These are phyloP conservation scores for Andrena cerasifolii DNA, from an alignment of 1,140 invertebrate species.

Conservation along the genomic window DNA sequence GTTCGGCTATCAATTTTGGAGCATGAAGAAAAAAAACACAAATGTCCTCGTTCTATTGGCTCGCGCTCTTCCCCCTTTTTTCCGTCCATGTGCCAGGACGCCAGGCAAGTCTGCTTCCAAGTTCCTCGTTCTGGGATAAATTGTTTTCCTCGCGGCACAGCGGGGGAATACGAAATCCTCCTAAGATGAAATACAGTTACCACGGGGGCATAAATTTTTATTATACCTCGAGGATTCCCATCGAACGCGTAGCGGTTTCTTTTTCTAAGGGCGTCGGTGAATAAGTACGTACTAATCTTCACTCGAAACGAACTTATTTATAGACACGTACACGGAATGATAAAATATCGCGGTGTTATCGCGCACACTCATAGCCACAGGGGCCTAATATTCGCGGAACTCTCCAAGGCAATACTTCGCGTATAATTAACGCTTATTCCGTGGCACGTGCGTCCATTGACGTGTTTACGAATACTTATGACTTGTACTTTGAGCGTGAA, in stretches of 20 bases:
- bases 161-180: slow-evolving; percentile 46
- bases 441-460: not conserved
- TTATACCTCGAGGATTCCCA: slow-evolving; percentile 15
- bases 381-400: not conserved
- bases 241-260: not conserved
- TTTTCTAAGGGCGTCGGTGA: not conserved
- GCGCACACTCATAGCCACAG: not conserved
- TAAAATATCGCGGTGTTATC: not conserved
- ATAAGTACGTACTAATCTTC: not conserved
- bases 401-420: not conserved
- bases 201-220: slow-evolving; percentile 42
- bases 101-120: slow-evolving; percentile 39
- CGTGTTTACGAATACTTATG: not conserved
- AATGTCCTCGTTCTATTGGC: slow-evolving; percentile 10
- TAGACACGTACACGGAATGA: not conserved
- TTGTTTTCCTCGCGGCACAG: slow-evolving; percentile 44
- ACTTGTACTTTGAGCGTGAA: not conserved
- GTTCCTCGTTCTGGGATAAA: slow-evolving; percentile 45
- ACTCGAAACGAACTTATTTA: not conserved
- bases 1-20: slow-evolving; percentile 32
- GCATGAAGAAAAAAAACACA: not conserved
- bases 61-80: not conserved
- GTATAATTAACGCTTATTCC: not conserved
- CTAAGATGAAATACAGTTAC: slow-evolving; percentile 50
- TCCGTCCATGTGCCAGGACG: not conserved